Base-by-base conservation (phyloP, 2,113 vertebrate species). In the Oncorhynchus clarkii region DNA sequence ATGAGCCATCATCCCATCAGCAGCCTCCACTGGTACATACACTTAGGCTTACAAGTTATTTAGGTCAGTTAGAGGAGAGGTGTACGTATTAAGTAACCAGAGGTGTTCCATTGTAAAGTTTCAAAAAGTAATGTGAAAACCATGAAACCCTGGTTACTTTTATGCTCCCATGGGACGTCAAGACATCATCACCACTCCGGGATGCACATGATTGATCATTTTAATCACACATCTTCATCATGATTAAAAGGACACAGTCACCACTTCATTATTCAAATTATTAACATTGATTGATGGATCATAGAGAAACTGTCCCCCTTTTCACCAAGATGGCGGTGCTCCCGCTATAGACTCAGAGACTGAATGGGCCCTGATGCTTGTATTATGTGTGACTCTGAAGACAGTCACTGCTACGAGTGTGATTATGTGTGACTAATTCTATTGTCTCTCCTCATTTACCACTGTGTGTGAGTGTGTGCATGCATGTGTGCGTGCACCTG, bases 391-490 rank as follows among this genome's bases (percentile, higher is more conserved):
- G 67, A 88, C 76, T 80, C 80, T 85, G 88, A 76, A 78, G 85
- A 88, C 85, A 90, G 89, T 83, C 31, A 24, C 90, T 89, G 90
- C 84, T 83, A 20, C 84, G 81, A 73, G 70, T 78, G 84, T 73
- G 86, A 91, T 93, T 89, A 93, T 90, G 90, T 78, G 85, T 72
- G 75, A 84, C 84, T 93, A 93, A 94, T 93, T 91, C 88, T 89
- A 94, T 93, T 93, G 91, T 93, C 89, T 90, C 89, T 90, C 88
- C 82, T 93, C 91, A 93, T 92, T 93, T 93, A 90, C 90, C 90
- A 90, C 79, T 83, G 75, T 88, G 79, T 82, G 84, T 81, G 84
- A 89, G 90, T 62, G 51, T 54, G 51, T 54, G 16, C 16, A 18
- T 54, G 51, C 16, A 78, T 83, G 77, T 88, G 78, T 84, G 84